Percentiles rank a stretch among this genome's conserved stretches.
These are phyloP conservation scores for Ctenodactylus gundi DNA, from an alignment of 2,113 vertebrate genomes.

Conservation along the genomic window DNA sequence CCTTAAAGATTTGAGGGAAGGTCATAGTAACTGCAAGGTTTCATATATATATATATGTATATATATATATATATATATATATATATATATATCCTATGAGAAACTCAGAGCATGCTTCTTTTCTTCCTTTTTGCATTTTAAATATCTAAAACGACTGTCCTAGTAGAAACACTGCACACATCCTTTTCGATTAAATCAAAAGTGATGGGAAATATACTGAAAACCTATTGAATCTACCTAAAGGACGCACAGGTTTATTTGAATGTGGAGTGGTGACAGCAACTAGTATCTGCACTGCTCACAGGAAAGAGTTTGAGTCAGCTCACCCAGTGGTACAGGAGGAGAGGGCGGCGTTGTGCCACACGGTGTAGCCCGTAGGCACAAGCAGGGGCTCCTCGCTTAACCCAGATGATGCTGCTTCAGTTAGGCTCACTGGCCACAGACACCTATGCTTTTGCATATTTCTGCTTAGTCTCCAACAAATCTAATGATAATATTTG, in stretches of 20 bases:
- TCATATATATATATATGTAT: too few species aligned
- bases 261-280: background rate
- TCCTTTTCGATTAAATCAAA: background rate
- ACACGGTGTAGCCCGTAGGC: rapidly evolving
- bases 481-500: background rate
- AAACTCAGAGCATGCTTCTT: background rate
- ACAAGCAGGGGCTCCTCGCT: conserved; percentile 26
- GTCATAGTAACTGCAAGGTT: background rate
- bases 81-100: background rate
- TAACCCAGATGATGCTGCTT: background rate
- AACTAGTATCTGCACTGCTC: background rate
- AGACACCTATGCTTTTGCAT: conserved; percentile 66
- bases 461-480: conserved; percentile 30
- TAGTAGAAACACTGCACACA: background rate
- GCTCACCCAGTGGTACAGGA: background rate
- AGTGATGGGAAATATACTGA: background rate
- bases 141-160: background rate
- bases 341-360: background rate
- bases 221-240: background rate
- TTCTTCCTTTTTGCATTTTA: background rate
- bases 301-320: background rate
- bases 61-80: too few species aligned
- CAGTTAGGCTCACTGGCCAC: background rate
- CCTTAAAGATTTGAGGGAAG: background rate
- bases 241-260: background rate